phyloP scores from a whole-genome alignment of 1,140 invertebrate species.

The Dinoponera quadriceps region DNA sequence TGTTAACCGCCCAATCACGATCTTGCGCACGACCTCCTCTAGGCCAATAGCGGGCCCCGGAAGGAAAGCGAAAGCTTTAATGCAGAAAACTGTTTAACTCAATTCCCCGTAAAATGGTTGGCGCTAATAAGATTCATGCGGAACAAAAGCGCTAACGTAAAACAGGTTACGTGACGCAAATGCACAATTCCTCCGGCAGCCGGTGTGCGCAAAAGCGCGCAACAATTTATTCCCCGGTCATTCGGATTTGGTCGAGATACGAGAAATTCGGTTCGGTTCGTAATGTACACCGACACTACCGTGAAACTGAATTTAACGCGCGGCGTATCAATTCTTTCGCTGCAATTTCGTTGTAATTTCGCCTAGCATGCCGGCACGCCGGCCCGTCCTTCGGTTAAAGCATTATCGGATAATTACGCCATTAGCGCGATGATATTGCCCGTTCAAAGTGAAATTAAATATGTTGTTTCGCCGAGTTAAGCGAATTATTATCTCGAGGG shows the following conservation, averaged over 20 bases:
- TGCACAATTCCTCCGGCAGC: slow-evolving; percentile 75
- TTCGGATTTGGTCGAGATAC: slow-evolving; percentile 64
- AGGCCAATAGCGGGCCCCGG: slow-evolving; percentile 32
- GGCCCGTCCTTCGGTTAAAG: slow-evolving; percentile 29
- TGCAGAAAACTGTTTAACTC: slow-evolving; percentile 79
- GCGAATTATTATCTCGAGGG: slow-evolving; percentile 9
- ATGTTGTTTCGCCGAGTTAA: slow-evolving; percentile 44
- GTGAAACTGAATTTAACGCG: slow-evolving; percentile 61
- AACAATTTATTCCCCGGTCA: slow-evolving; percentile 68
- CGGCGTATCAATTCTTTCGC: slow-evolving; percentile 60
- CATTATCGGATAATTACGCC: slow-evolving; percentile 53
- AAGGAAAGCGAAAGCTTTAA: slow-evolving; percentile 69
- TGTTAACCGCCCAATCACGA: slow-evolving; percentile 41
- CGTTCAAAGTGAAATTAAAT: slow-evolving; percentile 53
- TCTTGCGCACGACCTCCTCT: slow-evolving; percentile 38
- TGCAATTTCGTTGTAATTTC: slow-evolving; percentile 58
- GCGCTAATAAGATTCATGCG: slow-evolving; percentile 80
- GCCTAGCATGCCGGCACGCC: slow-evolving; percentile 21
- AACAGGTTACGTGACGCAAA: slow-evolving; percentile 81
- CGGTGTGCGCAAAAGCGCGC: slow-evolving; percentile 57
- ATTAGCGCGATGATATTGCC: slow-evolving; percentile 51
- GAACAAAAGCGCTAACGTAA: slow-evolving; percentile 81
- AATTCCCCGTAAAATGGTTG: slow-evolving; percentile 78
- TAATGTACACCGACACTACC: slow-evolving; percentile 72
- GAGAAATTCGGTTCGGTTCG: slow-evolving; percentile 50